Conservation (phyloP, 2,113 vertebrate genomes). For the Egretta garzetta region DNA sequence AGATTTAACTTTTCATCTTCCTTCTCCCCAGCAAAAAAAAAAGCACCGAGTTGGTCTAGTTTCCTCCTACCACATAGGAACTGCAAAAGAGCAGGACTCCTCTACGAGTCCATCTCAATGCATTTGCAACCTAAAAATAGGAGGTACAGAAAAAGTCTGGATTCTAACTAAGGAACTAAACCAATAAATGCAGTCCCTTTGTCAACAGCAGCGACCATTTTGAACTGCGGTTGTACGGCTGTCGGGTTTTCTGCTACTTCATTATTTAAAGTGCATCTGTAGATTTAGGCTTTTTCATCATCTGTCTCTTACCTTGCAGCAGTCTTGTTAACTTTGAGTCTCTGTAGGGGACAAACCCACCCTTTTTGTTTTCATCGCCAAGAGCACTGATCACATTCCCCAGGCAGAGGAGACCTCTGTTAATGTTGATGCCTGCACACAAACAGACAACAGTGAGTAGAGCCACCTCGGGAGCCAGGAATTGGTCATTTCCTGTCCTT, state of each 20-base stretch:
- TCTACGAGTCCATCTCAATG: neutral
- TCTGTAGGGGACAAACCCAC: conserved; percentile 92
- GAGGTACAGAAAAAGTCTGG: neutral
- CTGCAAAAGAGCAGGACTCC: neutral
- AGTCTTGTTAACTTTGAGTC: conserved; percentile 95
- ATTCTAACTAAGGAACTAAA: neutral
- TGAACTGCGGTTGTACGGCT: neutral
- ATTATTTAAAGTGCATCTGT: neutral
- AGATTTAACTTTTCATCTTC: neutral
- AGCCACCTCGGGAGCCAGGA: neutral
- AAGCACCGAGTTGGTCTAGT: neutral
- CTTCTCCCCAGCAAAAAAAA: neutral
- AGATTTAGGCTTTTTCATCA: neutral
- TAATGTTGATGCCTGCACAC: conserved; percentile 92
- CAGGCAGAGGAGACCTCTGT: conserved; percentile 90
- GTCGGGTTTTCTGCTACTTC: neutral
- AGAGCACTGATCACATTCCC: conserved; percentile 98
- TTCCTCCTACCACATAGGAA: neutral
- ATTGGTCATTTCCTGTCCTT: neutral
- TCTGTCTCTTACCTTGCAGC: conserved; percentile 85
- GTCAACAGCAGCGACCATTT: neutral
- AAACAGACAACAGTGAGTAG: neutral
- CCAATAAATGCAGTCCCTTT: neutral
- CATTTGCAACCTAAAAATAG: neutral
- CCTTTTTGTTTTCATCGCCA: conserved; percentile 92